These are phyloP conservation scores for Ia io DNA, from an alignment of 2,113 vertebrate species.

Conservation along the genomic window DNA sequence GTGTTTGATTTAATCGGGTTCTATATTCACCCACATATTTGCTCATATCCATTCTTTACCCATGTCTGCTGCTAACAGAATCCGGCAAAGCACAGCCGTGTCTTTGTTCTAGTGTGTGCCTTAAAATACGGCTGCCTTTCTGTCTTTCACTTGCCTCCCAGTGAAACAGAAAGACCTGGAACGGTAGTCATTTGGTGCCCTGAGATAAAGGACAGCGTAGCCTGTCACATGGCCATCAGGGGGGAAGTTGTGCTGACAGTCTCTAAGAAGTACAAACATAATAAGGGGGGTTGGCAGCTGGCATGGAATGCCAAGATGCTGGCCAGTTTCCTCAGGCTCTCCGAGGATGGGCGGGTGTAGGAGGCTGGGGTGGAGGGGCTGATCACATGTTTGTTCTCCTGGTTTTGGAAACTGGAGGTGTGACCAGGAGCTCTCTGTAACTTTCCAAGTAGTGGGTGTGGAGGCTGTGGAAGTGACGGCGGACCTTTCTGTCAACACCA, in stretches of 20 bases:
- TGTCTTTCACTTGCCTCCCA: background rate
- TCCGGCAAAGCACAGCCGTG: background rate
- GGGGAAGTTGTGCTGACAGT: background rate
- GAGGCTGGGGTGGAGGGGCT: background rate
- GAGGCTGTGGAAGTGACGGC: background rate
- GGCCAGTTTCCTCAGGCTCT: background rate
- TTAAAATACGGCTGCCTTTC: constrained; percentile 24
- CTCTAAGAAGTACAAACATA: background rate
- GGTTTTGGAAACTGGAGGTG: background rate
- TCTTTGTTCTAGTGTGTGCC: constrained; percentile 17
- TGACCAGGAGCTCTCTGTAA: background rate
- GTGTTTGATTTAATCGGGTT: constrained; percentile 15
- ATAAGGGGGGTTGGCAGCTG: background rate
- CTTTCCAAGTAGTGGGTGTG: background rate
- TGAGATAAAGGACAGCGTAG: constrained; percentile 26
- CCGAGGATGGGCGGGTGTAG: background rate
- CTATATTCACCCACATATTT: background rate
- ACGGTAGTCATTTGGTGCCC: constrained; percentile 3
- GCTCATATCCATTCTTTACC: background rate
- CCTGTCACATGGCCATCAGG: background rate
- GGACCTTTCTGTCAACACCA: background rate
- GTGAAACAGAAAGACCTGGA: constrained; percentile 45
- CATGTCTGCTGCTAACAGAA: background rate
- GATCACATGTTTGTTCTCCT: background rate
- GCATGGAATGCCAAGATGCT: background rate